phyloP scores from a whole-genome alignment of 2,888 invertebrate genomes.

The Leucoma salicis region DNA sequence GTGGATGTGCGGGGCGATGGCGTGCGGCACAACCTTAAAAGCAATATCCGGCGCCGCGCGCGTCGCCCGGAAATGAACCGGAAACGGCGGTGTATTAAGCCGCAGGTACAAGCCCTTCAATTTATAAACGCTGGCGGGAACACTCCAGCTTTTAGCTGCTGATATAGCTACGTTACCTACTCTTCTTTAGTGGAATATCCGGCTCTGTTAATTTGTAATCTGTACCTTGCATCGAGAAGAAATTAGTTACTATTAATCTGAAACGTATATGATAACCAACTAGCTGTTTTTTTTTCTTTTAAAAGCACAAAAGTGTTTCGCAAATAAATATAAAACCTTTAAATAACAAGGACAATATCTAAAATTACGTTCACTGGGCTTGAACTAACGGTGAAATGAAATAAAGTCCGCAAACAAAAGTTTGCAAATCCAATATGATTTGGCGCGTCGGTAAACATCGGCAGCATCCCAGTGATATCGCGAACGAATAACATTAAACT shows the following conservation, averaged over 20 bases:
- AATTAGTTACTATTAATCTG: no score
- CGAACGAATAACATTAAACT: constrained; percentile 83
- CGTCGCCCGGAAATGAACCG: constrained; percentile 82
- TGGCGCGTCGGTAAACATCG: constrained; percentile 82
- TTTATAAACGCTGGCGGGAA: constrained; percentile 78
- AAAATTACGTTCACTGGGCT: constrained; percentile 76
- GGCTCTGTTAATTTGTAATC: constrained; percentile 70
- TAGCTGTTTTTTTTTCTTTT: constrained; percentile 30
- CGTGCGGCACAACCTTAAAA: constrained; percentile 81
- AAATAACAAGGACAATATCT: constrained; percentile 68
- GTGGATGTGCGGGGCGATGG: constrained; percentile 51
- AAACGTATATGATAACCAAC: no score
- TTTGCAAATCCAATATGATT: constrained; percentile 83
- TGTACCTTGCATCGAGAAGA: constrained; percentile 37
- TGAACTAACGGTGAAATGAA: constrained; percentile 80
- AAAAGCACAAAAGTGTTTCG: constrained; percentile 29
- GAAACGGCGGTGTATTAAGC: constrained; percentile 83
- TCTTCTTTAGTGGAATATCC: constrained; percentile 60
- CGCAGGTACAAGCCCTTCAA: constrained; percentile 82
- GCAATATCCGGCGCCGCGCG: constrained; percentile 82
- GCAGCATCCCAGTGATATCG: constrained; percentile 82
- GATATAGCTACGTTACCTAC: constrained; percentile 46
- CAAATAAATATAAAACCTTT: constrained; percentile 44
- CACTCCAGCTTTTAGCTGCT: constrained; percentile 54
- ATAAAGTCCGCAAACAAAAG: constrained; percentile 82